These are phyloP conservation scores for Geodia barretti DNA, from an alignment of 37 sponge, comb jelly and placozoan genomes.

Conservation along the genomic window DNA sequence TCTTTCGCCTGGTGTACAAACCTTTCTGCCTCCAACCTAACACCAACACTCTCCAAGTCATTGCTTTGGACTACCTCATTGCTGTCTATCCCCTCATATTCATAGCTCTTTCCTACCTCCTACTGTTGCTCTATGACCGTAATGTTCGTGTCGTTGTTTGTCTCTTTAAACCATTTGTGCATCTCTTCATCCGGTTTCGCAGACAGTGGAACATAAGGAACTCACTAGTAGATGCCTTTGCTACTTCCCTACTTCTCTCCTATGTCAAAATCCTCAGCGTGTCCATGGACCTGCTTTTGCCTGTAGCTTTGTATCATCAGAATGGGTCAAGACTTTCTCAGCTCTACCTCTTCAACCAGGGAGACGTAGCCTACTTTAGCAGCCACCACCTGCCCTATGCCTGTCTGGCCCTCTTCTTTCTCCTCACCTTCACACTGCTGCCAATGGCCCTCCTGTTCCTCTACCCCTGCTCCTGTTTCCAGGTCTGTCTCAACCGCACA, in stretches of 20 bases:
- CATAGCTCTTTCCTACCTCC: slow-evolving; percentile 1
- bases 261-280: slow-evolving; percentile 32
- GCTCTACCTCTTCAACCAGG: slow-evolving; percentile 24
- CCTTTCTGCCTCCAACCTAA: slow-evolving; percentile 8
- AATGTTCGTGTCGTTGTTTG: background rate
- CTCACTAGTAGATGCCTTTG: slow-evolving; percentile 36
- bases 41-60: background rate
- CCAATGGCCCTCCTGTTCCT: slow-evolving; percentile 11
- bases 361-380: slow-evolving; percentile 14
- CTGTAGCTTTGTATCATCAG: slow-evolving; percentile 1
- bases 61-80: slow-evolving; percentile 18
- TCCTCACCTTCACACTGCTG: slow-evolving; percentile 16
- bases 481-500: background rate
- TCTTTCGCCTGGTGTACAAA: slow-evolving; percentile 6
- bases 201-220: slow-evolving; percentile 16
- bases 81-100: slow-evolving; percentile 41
- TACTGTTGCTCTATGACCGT: slow-evolving; percentile 10
- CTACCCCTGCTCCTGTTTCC: slow-evolving; percentile 5
- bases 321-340: background rate
- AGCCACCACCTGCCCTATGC: slow-evolving; percentile 24
- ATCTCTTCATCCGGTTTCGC: background rate
- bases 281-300: slow-evolving; percentile 19
- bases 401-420: slow-evolving; percentile 16
- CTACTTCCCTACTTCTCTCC: slow-evolving; percentile 41
- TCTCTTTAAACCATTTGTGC: slow-evolving; percentile 11